Evolutionary conservation across 2,888 invertebrate genomes (phyloP).

Genomic region (Clunio marinus): DNA sequence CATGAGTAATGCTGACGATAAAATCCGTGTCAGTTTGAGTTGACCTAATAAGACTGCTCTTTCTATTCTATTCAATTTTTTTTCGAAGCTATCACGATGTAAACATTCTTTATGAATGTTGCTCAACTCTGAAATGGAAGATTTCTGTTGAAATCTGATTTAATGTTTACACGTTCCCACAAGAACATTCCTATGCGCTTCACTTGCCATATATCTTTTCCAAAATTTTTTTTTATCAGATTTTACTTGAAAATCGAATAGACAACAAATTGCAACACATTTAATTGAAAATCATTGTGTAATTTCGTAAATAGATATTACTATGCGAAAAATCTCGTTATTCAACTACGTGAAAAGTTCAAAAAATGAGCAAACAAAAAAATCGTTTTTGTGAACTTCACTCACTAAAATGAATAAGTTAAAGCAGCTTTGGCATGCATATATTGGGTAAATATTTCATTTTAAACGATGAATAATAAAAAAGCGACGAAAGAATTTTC

Average conservation of each 20-base stretch:
- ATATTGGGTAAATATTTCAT: conserved; percentile 18
- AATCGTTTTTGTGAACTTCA: no score
- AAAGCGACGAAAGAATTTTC: conserved; percentile 16
- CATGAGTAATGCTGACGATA: no score
- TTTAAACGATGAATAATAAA: background rate
- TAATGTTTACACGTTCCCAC: background rate
- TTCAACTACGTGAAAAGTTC: background rate
- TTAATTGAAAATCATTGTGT: background rate
- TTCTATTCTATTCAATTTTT: no score
- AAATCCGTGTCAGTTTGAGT: no score
- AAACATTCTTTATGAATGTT: no score
- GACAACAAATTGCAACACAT: background rate
- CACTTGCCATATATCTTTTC: background rate
- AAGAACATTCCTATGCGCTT: background rate
- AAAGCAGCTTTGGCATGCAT: background rate
- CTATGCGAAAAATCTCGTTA: background rate
- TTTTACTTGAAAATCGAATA: no score
- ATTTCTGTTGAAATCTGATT: background rate
- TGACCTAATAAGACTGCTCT: no score
- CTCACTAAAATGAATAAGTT: no score
- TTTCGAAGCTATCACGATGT: no score
- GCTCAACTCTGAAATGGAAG: no score
- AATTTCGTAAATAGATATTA: background rate
- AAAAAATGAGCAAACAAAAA: background rate
- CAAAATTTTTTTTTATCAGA: no score